Evolutionary conservation across 37 sponge, comb jelly and placozoan species (phyloP).

Genomic region (Geodia barretti): DNA sequence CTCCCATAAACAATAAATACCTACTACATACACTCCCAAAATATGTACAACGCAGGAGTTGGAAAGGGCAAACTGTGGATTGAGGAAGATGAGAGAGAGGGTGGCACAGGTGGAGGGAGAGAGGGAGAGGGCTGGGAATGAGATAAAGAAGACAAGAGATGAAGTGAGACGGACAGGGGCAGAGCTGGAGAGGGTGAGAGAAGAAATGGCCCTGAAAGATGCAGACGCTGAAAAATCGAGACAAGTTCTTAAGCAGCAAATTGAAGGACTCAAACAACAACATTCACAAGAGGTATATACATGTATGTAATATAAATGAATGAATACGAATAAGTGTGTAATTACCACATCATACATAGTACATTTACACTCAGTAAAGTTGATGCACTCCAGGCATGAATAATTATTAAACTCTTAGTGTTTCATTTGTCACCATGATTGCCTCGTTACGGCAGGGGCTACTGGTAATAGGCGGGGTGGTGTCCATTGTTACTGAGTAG

Average conservation of each 20-base stretch:
- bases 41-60: too few species aligned
- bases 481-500: not conserved
- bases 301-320: not conserved
- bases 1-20: too few species aligned
- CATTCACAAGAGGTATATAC: not conserved
- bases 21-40: too few species aligned
- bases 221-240: slow-evolving; percentile 19
- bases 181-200: slow-evolving; percentile 52
- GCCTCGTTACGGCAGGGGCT: too few species aligned
- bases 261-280: not conserved
- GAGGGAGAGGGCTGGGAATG: slow-evolving; percentile 25
- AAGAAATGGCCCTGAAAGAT: slow-evolving; percentile 10
- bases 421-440: too few species aligned
- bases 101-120: slow-evolving; percentile 22
- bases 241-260: not conserved
- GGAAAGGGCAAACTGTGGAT: slow-evolving; percentile 22
- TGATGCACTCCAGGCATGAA: too few species aligned
- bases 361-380: too few species aligned
- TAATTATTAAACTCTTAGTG: too few species aligned
- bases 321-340: too few species aligned
- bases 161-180: not conserved
- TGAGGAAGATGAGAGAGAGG: slow-evolving; percentile 16
- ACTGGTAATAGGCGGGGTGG: too few species aligned
- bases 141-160: slow-evolving; percentile 14
- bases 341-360: too few species aligned